Conservation (phyloP, 2,888 invertebrate species). For the Hypena proboscidalis region DNA sequence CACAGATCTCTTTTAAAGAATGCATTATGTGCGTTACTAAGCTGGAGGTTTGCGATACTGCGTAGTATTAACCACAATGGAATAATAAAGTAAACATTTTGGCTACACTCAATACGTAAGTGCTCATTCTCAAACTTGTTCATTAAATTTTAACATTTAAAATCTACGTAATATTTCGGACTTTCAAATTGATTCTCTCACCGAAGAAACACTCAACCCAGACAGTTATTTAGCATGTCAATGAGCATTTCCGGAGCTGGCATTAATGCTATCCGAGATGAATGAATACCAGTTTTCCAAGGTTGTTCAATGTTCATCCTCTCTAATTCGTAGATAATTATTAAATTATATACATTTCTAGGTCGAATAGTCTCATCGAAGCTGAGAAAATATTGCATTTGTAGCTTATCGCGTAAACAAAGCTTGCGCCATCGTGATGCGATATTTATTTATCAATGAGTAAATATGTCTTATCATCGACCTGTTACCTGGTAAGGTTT, state of each 20-base stretch:
- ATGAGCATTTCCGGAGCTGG: slow-evolving; percentile 19
- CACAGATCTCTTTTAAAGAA: no score
- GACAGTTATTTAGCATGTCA: slow-evolving; percentile 17
- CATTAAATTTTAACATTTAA: no score
- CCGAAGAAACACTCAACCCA: slow-evolving; percentile 5
- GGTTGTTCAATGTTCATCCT: slow-evolving; percentile 22
- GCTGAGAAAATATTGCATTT: slow-evolving; percentile 17
- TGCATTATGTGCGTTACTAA: no score
- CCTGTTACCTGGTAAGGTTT: slow-evolving; percentile 55
- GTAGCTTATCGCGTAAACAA: slow-evolving; percentile 55
- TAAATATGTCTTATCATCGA: slow-evolving; percentile 54
- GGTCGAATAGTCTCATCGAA: slow-evolving; percentile 11
- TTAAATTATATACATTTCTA: slow-evolving; percentile 28
- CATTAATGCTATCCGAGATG: slow-evolving; percentile 14
- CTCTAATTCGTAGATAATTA: slow-evolving; percentile 30
- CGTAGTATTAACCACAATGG: no score
- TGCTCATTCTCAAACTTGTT: no score
- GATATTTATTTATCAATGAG: slow-evolving; percentile 55
- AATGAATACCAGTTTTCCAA: slow-evolving; percentile 38
- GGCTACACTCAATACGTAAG: no score
- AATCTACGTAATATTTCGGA: slow-evolving; percentile 1
- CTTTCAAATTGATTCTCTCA: slow-evolving; percentile 4
- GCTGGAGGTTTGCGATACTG: no score
- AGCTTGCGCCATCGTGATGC: slow-evolving; percentile 44
- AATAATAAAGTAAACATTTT: no score